Base-by-base conservation (phyloP, 2,888 invertebrate genomes). In the Diachrysia chrysitis region DNA sequence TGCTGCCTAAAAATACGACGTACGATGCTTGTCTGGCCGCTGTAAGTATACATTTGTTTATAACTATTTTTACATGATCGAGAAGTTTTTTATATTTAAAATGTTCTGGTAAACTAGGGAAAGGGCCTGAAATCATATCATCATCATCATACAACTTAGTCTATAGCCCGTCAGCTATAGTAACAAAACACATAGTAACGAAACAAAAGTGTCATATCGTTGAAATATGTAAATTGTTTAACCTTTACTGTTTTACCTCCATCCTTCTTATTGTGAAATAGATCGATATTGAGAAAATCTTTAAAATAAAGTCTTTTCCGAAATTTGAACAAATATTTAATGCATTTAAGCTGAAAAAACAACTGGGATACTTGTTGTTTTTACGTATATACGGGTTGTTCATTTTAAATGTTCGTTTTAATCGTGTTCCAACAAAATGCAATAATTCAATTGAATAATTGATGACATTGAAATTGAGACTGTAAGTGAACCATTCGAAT, bases 1-100 rank as follows among this genome's bases (percentile, higher is more conserved):
- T 97, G 71, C 87, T 97, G 66, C 97, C 98, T 0, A 95, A 95
- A 62, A 96, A 96, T 82, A 91, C 94, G 25, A 87, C 89, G 0
- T 96, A 94, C 58, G 94, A 95, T 73, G 96, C 95, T 19, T 96
- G 95, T 66, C 89, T 96, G 85, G 90, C 93, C 16, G 95, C 90
- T 80, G 96, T 96, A 73, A 92, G 95, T 91, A 83, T 66, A 23
- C n/a, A 6, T 29, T 9, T 21, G 21, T 23, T 23, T 6, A 7
- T 32, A 9, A 25, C 29, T 32, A 23, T 51, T 51, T 5, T 51
- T 17, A 29, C 4, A 29, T 5, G 29, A 29, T 29, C 4, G 29
- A 29, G 4, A 29, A 7, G 29, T 7, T 7, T 48, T 21, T 51
- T 48, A 17, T 48, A 4, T 48, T 48, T 19, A 3, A 17, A 3